These are phyloP conservation scores for Fissipunctia ypsillon DNA, from an alignment of 2,888 invertebrate species.

Conservation along the genomic window DNA sequence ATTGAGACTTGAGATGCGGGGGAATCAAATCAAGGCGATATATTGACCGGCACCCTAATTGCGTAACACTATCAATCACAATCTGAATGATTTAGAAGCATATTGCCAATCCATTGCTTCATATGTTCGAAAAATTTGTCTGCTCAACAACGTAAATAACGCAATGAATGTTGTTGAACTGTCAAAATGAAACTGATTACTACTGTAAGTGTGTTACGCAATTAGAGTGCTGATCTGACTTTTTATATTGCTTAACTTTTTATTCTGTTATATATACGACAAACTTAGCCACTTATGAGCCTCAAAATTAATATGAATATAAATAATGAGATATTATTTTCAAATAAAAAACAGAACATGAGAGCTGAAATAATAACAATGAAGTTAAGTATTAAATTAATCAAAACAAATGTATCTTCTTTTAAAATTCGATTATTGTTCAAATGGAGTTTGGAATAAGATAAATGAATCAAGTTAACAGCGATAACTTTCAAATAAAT, in stretches of 20 bases:
- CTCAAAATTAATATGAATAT: too few relatives aligned
- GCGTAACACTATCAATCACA: too few relatives aligned
- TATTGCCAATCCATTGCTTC: too few relatives aligned
- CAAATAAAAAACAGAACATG: slow-evolving; percentile 2
- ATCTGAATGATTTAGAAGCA: too few relatives aligned
- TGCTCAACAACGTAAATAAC: too few relatives aligned
- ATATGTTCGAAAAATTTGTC: too few relatives aligned
- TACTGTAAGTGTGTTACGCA: too few relatives aligned
- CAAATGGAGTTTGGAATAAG: slow-evolving; percentile 50
- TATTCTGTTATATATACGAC: not conserved
- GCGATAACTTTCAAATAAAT: slow-evolving; percentile 45
- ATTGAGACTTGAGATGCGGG: slow-evolving; percentile 68
- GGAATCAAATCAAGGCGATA: slow-evolving; percentile 56
- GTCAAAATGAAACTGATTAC: too few relatives aligned
- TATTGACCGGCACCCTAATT: slow-evolving; percentile 58
- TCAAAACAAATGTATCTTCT: slow-evolving; percentile 47
- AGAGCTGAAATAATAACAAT: slow-evolving; percentile 11
- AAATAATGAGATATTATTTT: not conserved
- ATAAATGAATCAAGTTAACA: slow-evolving; percentile 58
- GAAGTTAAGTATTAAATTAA: slow-evolving; percentile 14
- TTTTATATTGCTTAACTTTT: slow-evolving; percentile 13
- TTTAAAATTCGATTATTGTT: slow-evolving; percentile 53
- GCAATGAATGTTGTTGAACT: too few relatives aligned
- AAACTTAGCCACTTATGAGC: not conserved
- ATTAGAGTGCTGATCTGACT: too few relatives aligned